These are phyloP conservation scores for Ennomos erosarius DNA, from an alignment of 2,888 invertebrate species.

Conservation along the genomic window DNA sequence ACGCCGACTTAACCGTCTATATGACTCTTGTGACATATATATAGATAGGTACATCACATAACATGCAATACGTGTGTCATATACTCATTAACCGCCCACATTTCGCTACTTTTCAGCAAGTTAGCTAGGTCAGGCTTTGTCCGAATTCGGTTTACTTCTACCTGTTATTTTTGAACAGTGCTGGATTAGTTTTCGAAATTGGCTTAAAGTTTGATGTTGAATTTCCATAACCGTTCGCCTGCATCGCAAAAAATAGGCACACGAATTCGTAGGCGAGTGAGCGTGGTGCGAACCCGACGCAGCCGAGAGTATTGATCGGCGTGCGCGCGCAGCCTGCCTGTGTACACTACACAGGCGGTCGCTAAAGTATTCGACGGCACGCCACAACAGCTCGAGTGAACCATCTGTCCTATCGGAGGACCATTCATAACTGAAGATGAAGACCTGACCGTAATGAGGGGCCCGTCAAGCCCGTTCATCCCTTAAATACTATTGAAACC, in stretches of 20 bases:
- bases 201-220: slow-evolving; percentile 36
- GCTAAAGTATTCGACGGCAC: slow-evolving; percentile 69
- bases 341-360: slow-evolving; percentile 80
- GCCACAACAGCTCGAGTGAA: slow-evolving; percentile 72
- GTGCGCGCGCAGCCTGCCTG: slow-evolving; percentile 81
- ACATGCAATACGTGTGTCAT: slow-evolving; percentile 29
- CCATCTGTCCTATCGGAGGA: slow-evolving; percentile 70
- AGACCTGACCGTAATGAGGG: slow-evolving; percentile 46
- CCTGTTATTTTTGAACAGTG: slow-evolving; percentile 46
- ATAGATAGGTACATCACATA: slow-evolving; percentile 33
- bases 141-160: slow-evolving; percentile 15
- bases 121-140: slow-evolving; percentile 3
- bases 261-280: slow-evolving; percentile 71
- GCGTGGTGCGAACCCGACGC: slow-evolving; percentile 76
- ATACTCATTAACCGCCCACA: slow-evolving; percentile 44
- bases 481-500: slow-evolving; percentile 17
- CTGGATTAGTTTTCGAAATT: slow-evolving; percentile 44
- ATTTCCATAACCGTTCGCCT: slow-evolving; percentile 60
- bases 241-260: slow-evolving; percentile 69
- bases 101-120: slow-evolving; percentile 47
- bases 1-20: slow-evolving; percentile 44
- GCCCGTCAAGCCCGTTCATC: not conserved
- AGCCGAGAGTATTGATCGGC: slow-evolving; percentile 78
- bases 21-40: slow-evolving; percentile 40
- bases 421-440: slow-evolving; percentile 64